Percentiles rank a stretch among this genome's conserved stretches.
Conservation (phyloP, 2,888 invertebrate species). For the Proisotoma minuta region DNA sequence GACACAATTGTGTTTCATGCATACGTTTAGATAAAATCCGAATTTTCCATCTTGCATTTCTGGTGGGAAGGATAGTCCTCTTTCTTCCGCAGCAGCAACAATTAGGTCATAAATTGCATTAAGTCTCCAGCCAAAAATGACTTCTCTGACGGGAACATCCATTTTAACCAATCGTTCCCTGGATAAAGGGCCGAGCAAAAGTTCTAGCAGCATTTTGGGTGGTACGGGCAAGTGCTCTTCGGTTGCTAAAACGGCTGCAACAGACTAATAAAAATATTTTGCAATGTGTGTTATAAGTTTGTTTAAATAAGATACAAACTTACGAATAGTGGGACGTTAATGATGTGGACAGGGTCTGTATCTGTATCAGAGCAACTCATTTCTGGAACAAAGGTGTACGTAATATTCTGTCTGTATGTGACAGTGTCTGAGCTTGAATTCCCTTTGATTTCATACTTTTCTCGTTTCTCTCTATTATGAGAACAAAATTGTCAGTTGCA, state of each 20-base stretch:
- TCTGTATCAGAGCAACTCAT: constrained; percentile 21
- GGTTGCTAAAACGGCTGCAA: constrained; percentile 15
- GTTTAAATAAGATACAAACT: background rate
- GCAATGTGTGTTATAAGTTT: background rate
- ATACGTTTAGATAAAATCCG: constrained; percentile 24
- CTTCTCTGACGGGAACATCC: constrained; percentile 16
- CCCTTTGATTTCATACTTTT: constrained; percentile 26
- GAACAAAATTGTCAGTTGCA: background rate
- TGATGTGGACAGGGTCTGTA: constrained; percentile 19
- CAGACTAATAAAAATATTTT: constrained; percentile 20
- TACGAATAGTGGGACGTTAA: constrained; percentile 39
- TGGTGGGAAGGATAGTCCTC: constrained; percentile 22
- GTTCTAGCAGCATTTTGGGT: background rate
- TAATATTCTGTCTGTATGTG: constrained; percentile 27
- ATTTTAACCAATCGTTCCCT: constrained; percentile 15
- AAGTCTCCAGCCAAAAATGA: constrained; percentile 23
- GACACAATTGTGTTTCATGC: background rate
- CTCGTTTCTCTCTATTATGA: constrained; percentile 31
- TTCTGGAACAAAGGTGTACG: constrained; percentile 28
- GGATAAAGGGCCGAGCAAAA: background rate
- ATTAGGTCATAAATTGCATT: constrained; percentile 14
- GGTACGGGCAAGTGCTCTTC: background rate
- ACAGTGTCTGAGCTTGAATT: constrained; percentile 31
- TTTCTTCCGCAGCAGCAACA: constrained; percentile 1
- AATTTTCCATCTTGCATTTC: constrained; percentile 31